A percentile compares a stretch with the other conserved stretches of the same genome.
These are phyloP conservation scores for Bufo gargarizans DNA, from an alignment of 2,113 vertebrate genomes.

Conservation along the genomic window DNA sequence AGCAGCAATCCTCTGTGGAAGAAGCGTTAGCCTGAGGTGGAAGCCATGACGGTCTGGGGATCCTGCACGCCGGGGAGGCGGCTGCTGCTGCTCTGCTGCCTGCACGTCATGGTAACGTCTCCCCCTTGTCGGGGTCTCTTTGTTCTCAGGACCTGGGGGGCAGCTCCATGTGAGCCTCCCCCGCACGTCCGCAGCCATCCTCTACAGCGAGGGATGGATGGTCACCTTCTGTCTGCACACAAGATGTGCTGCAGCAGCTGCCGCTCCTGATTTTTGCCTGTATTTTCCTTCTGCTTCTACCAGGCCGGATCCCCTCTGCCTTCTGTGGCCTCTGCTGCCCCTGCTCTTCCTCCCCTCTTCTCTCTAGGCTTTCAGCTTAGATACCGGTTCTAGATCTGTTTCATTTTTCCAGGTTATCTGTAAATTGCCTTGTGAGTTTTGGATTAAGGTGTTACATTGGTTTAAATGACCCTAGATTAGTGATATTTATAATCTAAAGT, in stretches of 20 bases:
- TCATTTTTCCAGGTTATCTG: not conserved
- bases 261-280: not conserved
- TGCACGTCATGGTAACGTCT: constrained; percentile 33
- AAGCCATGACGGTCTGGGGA: not conserved
- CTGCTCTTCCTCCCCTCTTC: too few relatives aligned
- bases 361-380: not conserved
- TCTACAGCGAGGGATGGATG: not conserved
- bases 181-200: not conserved
- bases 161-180: constrained; percentile 5
- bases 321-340: not conserved
- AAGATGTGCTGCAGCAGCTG: constrained; percentile 6
- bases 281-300: not conserved
- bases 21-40: not conserved
- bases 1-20: not conserved
- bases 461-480: too few relatives aligned
- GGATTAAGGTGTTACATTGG: too few relatives aligned
- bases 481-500: too few relatives aligned
- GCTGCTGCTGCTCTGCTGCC: constrained; percentile 29
- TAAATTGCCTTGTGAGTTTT: too few relatives aligned
- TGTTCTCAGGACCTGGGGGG: constrained; percentile 4
- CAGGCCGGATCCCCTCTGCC: not conserved
- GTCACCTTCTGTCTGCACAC: not conserved
- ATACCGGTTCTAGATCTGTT: too few relatives aligned
- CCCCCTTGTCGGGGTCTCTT: not conserved
- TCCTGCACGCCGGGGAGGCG: not conserved